Evolutionary conservation across 2,113 vertebrate species (phyloP), one percentile per base, ranked within the genome.

Genomic region (Phrynosoma platyrhinos): DNA sequence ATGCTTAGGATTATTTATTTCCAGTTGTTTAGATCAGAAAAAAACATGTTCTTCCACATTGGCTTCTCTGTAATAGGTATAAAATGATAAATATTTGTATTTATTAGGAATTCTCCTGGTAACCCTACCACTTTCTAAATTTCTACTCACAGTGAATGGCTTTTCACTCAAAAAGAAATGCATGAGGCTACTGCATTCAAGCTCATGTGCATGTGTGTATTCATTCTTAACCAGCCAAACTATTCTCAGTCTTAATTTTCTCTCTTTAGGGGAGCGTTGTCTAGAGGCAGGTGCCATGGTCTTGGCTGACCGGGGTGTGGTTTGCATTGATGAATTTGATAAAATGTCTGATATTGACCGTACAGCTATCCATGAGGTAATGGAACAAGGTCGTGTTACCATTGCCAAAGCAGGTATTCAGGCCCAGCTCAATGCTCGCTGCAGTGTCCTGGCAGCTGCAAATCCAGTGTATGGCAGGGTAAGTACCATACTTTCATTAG

Each of bases 291-390:
- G 99, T 0, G 99, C 99, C 94, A 99, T 99, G 99, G 99, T 99
- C 74, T 88, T 99, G 96, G 99, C 97, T 0, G 99, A 99, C 96
- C 95, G 99, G 2, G 99, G 99, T 0, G 98, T 99, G 64, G 99
- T 99, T 9, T 99, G 99, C 94, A 99, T 99, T 0, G 99, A 99
- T 1, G 99, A 99, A 91, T 99, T 99, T 0, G 99, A 99, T 94
- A 99, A 99, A 95, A 99, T 99, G 99, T 99, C 99, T 0, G 99
- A 99, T 93, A 98, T 99, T 77, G 99, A 99, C 93, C 99, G 99
- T 82, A 99, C 99, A 0, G 99, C 99, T 90, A 99, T 99, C 96
- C 99, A 99, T 0, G 99, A 99, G 93, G 99, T 99, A 94, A 99
- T 99, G 99, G 99, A 99, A 94, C 99, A 99, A 95, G 99, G 99